phyloP scores from a whole-genome alignment of 1,140 invertebrate genomes.

The Sitobion miscanthi region DNA sequence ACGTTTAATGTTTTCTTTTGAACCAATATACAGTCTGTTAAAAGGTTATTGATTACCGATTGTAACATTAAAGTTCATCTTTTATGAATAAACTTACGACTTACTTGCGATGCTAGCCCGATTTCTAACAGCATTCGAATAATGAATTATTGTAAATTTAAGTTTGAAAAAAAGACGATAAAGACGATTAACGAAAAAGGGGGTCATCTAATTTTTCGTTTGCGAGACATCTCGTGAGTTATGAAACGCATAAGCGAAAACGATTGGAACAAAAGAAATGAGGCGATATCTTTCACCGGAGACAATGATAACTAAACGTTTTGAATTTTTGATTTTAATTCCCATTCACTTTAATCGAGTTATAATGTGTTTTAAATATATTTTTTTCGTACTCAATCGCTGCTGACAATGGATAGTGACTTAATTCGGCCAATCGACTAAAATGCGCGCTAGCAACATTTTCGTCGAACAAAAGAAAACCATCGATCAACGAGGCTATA shows the following conservation, averaged over 20 bases:
- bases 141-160: neutral
- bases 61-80: neutral
- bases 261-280: neutral
- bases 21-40: neutral
- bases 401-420: neutral
- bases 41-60: neutral
- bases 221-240: neutral
- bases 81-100: neutral
- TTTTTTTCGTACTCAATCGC: neutral
- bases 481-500: neutral
- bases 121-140: neutral
- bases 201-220: neutral
- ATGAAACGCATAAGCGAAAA: neutral
- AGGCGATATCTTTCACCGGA: neutral
- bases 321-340: neutral
- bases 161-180: neutral
- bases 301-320: neutral
- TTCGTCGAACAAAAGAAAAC: neutral
- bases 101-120: neutral
- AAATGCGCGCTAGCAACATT: neutral
- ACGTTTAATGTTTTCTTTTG: neutral
- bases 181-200: neutral
- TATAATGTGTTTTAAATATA: neutral
- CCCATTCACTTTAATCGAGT: neutral
- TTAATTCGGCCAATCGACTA: neutral